Evolutionary conservation across 1,140 invertebrate species (phyloP), one percentile per base, ranked within the genome.

Genomic region (Macrostomum lignano): DNA sequence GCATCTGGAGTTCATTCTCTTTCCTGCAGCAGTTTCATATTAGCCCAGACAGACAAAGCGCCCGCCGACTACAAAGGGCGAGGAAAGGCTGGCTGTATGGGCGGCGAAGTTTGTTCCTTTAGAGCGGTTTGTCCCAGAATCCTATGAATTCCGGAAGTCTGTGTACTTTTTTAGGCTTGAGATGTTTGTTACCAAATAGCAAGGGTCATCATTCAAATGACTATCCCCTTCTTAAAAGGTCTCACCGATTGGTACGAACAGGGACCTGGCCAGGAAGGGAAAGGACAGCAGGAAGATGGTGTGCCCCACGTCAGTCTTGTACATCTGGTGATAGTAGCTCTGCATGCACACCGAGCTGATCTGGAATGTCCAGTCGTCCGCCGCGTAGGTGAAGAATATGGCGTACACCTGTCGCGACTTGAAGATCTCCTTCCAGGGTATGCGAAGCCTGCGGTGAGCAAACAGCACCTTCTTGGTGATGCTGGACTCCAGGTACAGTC

Each of bases 321-420:
- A 28, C 26, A 15, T 14, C 15, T 28, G 26, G 14, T 17, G 26
- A 9, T 28, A 28, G 19, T 28, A 28, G 7, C 14, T 15, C 19
- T 28, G 26, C 26, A 28, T 28, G 9, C 26, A 28, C 9, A 28
- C 26, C 5, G 26, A 28, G 9, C 14, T 15, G 3, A 28, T 28
- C 9, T 28, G 26, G 19, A 28, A 28, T 15, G 26, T 28, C 26
- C 26, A 28, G 26, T 28, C 26, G 26, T 28, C 26, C 7, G 26
- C 26, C 19, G 26, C 26, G 19, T 28, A 28, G 7, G 26, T 28
- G 19, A 28, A 28, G 7, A 28, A 9, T 5, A 28, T 28, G 19
- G 26, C 26, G 19, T 28, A 28, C 15, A 28, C 19, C 3, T 14
- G 26, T 3, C 26, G 26, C 15, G 26, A 28, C 9, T 28, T 28